These are phyloP conservation scores for Pilophorus perplexus DNA, from an alignment of 2,888 invertebrate species.

Conservation along the genomic window DNA sequence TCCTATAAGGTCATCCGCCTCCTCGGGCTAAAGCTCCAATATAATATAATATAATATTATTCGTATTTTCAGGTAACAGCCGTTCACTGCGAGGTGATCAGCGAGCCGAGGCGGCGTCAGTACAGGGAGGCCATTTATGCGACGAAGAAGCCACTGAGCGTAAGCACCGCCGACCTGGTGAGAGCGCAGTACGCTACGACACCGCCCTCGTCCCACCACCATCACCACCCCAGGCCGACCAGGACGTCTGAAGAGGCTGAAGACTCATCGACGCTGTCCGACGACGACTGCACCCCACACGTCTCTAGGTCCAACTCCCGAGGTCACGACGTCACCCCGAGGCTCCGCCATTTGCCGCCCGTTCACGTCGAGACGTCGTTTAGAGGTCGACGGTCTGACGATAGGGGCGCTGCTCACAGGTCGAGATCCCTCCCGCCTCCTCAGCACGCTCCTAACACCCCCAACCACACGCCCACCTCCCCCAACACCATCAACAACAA, in stretches of 20 bases:
- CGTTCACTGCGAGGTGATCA: slow-evolving; percentile 46
- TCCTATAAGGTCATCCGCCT: too few relatives aligned
- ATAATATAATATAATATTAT: too few relatives aligned
- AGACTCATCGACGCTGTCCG: slow-evolving; percentile 55
- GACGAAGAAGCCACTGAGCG: slow-evolving; percentile 38
- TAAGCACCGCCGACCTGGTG: slow-evolving; percentile 33
- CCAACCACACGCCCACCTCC: slow-evolving; percentile 47
- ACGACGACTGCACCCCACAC: slow-evolving; percentile 56
- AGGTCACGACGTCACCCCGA: slow-evolving; percentile 53
- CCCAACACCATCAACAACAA: slow-evolving; percentile 47
- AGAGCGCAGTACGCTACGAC: slow-evolving; percentile 10
- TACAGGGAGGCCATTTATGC: slow-evolving; percentile 43
- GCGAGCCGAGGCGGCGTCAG: slow-evolving; percentile 43
- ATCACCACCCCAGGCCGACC: slow-evolving; percentile 22
- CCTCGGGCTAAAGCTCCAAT: too few relatives aligned
- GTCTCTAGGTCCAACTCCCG: slow-evolving; percentile 55
- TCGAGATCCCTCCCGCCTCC: slow-evolving; percentile 50
- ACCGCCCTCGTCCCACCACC: not conserved
- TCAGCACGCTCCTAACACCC: slow-evolving; percentile 49
- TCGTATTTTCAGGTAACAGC: slow-evolving; percentile 45
- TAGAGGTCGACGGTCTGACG: slow-evolving; percentile 50
- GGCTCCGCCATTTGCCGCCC: slow-evolving; percentile 60
- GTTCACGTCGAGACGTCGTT: slow-evolving; percentile 62
- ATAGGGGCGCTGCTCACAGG: slow-evolving; percentile 48
- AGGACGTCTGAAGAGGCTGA: slow-evolving; percentile 49